phyloP scores from a whole-genome alignment of 1,140 invertebrate genomes.

The Diorhabda carinulata region DNA sequence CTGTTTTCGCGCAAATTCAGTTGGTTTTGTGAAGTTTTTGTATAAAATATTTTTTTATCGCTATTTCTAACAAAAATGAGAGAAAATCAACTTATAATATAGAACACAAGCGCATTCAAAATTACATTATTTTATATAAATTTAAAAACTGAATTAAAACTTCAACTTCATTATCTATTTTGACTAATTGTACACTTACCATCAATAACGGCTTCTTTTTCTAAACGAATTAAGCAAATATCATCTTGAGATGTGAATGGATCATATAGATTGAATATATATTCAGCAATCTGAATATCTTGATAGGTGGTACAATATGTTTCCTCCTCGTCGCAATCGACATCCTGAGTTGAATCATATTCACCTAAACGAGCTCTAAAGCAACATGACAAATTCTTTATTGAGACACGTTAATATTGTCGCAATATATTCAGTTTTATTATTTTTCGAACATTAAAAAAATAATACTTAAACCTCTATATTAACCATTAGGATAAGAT shows the following conservation, averaged over 20 bases:
- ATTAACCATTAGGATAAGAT: too few species aligned
- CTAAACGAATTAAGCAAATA: conserved; percentile 51
- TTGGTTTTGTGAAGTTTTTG: too few species aligned
- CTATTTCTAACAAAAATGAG: too few species aligned
- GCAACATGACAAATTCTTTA: too few species aligned
- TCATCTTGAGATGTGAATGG: conserved; percentile 36
- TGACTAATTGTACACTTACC: conserved; percentile 31
- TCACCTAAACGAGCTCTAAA: conserved; percentile 57
- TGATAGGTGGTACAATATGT: conserved; percentile 56
- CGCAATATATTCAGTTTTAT: not conserved
- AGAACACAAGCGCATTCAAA: too few species aligned
- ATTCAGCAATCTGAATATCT: conserved; percentile 49
- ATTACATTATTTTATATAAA: too few species aligned
- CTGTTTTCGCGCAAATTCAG: too few species aligned
- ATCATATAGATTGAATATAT: conserved; percentile 1
- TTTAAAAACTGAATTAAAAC: too few species aligned
- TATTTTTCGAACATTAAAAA: conserved; percentile 34
- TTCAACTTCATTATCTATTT: too few species aligned
- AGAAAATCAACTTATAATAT: too few species aligned
- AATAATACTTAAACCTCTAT: too few species aligned
- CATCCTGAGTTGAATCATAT: conserved; percentile 50
- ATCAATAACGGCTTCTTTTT: conserved; percentile 47
- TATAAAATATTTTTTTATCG: too few species aligned
- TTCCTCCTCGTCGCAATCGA: conserved; percentile 53
- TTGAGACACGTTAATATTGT: not conserved